Evolutionary conservation across 2,797 vertebrate species (phyloP).

Genomic region (Hemibagrus guttatus): DNA sequence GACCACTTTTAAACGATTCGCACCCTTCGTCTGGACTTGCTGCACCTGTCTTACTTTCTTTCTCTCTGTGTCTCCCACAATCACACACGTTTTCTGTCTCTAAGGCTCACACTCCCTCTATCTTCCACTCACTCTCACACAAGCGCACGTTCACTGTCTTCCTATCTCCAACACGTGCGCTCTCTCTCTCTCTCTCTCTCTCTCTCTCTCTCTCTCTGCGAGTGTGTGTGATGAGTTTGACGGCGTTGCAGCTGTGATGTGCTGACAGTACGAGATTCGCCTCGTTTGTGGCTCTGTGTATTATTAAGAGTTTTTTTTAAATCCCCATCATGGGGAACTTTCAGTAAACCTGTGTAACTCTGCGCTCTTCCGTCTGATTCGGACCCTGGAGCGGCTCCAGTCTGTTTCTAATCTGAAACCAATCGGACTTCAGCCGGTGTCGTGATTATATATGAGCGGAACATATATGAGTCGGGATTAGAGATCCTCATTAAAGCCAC

Average conservation of each 20-base stretch:
- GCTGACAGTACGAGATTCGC: constrained; percentile 41
- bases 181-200: constrained; percentile 33
- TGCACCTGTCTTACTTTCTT: not conserved
- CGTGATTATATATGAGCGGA: constrained; percentile 29
- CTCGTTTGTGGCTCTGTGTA: constrained; percentile 1
- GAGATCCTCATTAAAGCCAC: constrained; percentile 4
- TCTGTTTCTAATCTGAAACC: not conserved
- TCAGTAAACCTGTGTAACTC: constrained; percentile 28
- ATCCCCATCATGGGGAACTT: constrained; percentile 41
- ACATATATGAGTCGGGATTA: constrained; percentile 26
- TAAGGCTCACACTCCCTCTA: not conserved
- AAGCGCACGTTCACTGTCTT: constrained; percentile 4
- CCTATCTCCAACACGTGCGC: not conserved
- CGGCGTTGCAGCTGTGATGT: constrained; percentile 26
- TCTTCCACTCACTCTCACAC: not conserved
- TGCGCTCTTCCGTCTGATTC: not conserved
- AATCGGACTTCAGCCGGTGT: constrained; percentile 14
- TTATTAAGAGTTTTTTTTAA: constrained; percentile 23
- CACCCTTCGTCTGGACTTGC: not conserved
- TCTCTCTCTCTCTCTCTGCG: constrained; percentile 4
- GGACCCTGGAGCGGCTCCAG: not conserved
- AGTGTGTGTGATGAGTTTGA: constrained; percentile 43
- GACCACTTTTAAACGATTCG: not conserved
- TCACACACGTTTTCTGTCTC: not conserved
- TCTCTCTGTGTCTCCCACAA: not conserved